These are phyloP conservation scores for Enteromius fasciolatus DNA, from an alignment of 2,797 vertebrate species.

Conservation along the genomic window DNA sequence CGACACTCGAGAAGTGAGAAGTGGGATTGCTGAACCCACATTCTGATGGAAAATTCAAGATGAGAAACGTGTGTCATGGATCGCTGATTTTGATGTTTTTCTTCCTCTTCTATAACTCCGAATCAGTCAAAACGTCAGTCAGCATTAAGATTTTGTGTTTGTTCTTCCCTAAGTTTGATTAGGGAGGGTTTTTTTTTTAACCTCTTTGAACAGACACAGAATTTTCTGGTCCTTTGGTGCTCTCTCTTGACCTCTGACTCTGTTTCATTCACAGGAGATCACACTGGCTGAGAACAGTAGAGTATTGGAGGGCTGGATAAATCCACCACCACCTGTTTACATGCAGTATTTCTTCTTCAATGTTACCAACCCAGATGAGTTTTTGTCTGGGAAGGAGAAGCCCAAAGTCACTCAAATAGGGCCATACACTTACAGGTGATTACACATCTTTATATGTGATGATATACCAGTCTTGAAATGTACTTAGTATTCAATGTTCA, in stretches of 20 bases:
- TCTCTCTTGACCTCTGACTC: conserved; percentile 1
- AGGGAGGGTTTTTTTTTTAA: background rate
- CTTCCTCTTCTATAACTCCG: background rate
- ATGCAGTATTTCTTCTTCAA: conserved; percentile 88
- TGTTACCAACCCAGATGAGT: conserved; percentile 78
- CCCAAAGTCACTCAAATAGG: conserved; percentile 78
- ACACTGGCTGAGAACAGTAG: conserved; percentile 78
- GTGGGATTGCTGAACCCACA: background rate
- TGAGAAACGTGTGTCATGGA: background rate
- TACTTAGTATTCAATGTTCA: background rate
- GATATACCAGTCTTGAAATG: background rate
- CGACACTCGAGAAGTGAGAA: background rate
- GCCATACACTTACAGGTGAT: conserved; percentile 84
- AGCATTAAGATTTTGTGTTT: background rate
- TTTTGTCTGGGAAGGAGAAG: conserved; percentile 74
- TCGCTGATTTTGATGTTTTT: conserved; percentile 29
- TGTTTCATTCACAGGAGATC: conserved; percentile 72
- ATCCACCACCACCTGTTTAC: conserved; percentile 82
- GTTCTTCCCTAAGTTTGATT: background rate
- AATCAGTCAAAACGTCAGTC: background rate
- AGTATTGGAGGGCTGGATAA: conserved; percentile 81
- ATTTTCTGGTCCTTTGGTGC: conserved; percentile 10
- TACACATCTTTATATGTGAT: background rate
- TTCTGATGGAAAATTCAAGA: background rate
- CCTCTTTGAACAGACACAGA: background rate